Evolutionary conservation across 37 sponge, comb jelly and placozoan species (phyloP).

Genomic region (Ephydatia muelleri): DNA sequence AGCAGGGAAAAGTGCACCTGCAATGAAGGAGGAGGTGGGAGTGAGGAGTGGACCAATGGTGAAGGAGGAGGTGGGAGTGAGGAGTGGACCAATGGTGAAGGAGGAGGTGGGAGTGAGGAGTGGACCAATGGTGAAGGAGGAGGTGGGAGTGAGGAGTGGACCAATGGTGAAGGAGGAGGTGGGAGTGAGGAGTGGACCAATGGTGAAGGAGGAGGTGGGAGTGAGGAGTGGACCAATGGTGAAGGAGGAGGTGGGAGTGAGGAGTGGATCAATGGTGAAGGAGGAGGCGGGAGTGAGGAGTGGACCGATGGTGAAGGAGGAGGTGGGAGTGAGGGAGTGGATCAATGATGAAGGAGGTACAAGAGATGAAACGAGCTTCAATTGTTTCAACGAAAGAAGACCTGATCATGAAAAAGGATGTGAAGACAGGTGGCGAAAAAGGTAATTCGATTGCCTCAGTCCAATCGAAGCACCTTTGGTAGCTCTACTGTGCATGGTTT

Average conservation of each 20-base stretch:
- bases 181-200: background rate
- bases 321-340: background rate
- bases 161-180: background rate
- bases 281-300: background rate
- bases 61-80: background rate
- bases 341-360: background rate
- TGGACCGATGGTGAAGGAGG: background rate
- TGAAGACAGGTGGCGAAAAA: background rate
- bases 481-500: no score
- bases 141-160: no score
- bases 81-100: background rate
- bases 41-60: background rate
- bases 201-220: conserved; percentile 7
- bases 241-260: conserved; percentile 8
- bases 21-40: background rate
- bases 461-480: no score
- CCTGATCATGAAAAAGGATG: background rate
- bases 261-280: background rate
- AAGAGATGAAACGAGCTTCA: background rate
- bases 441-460: no score
- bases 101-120: background rate
- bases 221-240: background rate
- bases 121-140: background rate
- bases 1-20: no score
- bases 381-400: background rate